These are phyloP conservation scores for Cetonia aurata DNA, from an alignment of 2,888 invertebrate genomes.

Conservation along the genomic window DNA sequence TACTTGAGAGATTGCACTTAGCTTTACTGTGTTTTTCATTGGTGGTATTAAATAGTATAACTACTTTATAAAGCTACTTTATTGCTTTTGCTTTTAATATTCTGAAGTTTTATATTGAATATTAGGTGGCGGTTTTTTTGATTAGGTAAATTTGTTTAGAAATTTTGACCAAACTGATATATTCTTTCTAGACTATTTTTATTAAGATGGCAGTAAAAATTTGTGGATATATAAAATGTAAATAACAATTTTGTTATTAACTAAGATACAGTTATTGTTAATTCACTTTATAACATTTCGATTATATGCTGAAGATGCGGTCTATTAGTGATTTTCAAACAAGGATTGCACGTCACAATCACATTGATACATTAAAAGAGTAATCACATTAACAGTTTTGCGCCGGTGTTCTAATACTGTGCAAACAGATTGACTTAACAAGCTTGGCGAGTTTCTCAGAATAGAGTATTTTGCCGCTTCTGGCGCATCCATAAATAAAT, in stretches of 20 bases:
- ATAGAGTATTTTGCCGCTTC: not conserved
- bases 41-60: no score
- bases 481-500: conserved; percentile 20
- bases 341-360: conserved; percentile 5
- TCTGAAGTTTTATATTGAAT: no score
- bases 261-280: not conserved
- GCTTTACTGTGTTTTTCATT: no score
- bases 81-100: no score
- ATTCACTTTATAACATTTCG: not conserved
- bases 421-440: conserved; percentile 24
- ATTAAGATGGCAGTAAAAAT: no score
- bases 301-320: not conserved
- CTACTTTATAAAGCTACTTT: no score
- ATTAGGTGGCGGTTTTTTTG: no score
- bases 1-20: no score
- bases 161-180: no score
- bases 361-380: conserved; percentile 28
- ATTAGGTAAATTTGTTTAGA: no score
- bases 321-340: conserved; percentile 28
- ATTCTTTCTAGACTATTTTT: no score
- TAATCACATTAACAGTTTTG: conserved; percentile 31
- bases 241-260: not conserved
- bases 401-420: conserved; percentile 10
- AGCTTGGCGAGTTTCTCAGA: conserved; percentile 16
- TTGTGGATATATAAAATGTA: no score